phyloP scores from a whole-genome alignment of 2,888 invertebrate species.

The Netelia fuscicornis region DNA sequence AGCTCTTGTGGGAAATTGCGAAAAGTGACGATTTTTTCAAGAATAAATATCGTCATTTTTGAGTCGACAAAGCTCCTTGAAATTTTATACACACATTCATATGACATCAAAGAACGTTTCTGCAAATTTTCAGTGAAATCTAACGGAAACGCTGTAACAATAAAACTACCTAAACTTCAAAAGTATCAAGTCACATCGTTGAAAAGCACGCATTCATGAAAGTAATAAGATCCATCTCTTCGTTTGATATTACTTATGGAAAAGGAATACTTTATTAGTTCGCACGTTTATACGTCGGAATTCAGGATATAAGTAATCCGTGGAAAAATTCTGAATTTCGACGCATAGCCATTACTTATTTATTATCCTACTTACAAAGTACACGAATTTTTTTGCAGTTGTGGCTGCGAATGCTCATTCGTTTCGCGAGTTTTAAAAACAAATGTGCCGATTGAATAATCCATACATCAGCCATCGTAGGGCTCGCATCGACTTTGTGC shows the following conservation, averaged over 20 bases:
- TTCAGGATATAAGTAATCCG: slow-evolving; percentile 2
- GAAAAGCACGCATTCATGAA: not conserved
- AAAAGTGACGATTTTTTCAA: no score
- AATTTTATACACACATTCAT: no score
- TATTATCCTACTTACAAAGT: slow-evolving; percentile 53
- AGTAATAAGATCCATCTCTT: not conserved
- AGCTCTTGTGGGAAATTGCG: no score
- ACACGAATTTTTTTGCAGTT: slow-evolving; percentile 5
- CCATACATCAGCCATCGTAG: not conserved
- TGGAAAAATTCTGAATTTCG: slow-evolving; percentile 15
- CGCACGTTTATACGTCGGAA: slow-evolving; percentile 32
- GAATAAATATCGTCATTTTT: no score
- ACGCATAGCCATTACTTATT: slow-evolving; percentile 36
- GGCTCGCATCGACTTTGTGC: no score
- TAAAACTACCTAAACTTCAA: not conserved
- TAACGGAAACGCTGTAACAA: no score
- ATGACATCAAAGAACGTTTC: no score
- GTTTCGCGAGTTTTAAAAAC: slow-evolving; percentile 32
- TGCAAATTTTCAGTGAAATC: no score
- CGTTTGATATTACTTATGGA: slow-evolving; percentile 43
- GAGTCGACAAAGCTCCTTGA: no score
- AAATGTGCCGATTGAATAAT: slow-evolving; percentile 40
- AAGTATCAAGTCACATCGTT: not conserved
- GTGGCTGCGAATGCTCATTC: slow-evolving; percentile 12
- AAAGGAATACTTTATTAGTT: slow-evolving; percentile 59